Percentiles rank a stretch among this genome's conserved stretches.
Conservation (phyloP, 2,113 vertebrate species). For the Neotoma lepida region DNA sequence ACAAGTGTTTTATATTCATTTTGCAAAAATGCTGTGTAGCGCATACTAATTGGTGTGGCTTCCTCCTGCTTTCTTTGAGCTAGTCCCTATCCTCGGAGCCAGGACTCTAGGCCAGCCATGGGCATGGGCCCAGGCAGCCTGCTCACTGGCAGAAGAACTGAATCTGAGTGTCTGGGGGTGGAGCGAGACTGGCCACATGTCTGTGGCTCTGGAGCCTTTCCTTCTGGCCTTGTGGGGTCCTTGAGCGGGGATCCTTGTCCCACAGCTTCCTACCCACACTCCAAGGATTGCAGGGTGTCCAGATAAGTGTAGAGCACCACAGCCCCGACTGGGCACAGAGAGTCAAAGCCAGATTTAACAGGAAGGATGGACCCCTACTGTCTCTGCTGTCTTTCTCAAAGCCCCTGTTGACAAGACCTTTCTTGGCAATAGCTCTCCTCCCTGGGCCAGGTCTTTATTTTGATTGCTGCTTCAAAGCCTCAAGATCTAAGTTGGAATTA, state of each 20-base stretch:
- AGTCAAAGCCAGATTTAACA: not conserved
- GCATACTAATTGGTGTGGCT: constrained; percentile 84
- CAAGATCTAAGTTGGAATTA: not conserved
- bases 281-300: not conserved
- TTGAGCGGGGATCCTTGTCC: not conserved
- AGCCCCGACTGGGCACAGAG: not conserved
- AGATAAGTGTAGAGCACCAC: not conserved
- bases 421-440: not conserved
- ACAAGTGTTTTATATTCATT: constrained; percentile 82
- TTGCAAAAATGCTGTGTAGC: constrained; percentile 69
- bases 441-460: not conserved
- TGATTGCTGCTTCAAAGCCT: not conserved
- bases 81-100: constrained; percentile 46
- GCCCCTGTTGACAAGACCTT: not conserved
- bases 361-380: not conserved
- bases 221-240: not conserved
- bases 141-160: not conserved
- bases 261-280: not conserved
- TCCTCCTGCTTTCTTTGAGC: constrained; percentile 74
- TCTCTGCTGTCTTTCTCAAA: not conserved
- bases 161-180: not conserved
- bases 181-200: not conserved
- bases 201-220: not conserved
- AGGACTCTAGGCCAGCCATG: constrained; percentile 23
- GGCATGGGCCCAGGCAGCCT: constrained; percentile 55